phyloP scores from a whole-genome alignment of 2,797 vertebrate genomes.

The Echiichthys vipera region DNA sequence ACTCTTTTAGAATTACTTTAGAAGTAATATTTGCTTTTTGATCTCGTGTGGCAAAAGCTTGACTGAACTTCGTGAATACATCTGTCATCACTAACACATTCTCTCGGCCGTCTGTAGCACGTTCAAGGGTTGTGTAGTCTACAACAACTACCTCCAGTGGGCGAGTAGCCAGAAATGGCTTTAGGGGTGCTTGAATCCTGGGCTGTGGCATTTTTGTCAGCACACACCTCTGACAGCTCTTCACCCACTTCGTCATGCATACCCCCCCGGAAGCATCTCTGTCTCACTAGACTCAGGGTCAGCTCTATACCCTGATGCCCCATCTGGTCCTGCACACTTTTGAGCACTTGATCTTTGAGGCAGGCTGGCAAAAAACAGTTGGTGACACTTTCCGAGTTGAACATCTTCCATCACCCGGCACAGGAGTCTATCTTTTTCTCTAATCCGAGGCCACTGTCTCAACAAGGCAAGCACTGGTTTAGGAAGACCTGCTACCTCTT shows the following conservation, averaged over 20 bases:
- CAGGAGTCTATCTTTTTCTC: background rate
- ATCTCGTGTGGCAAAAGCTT: background rate
- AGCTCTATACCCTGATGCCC: too few relatives aligned
- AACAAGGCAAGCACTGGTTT: background rate
- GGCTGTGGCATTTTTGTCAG: slow-evolving; percentile 6
- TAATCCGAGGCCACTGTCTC: background rate
- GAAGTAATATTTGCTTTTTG: background rate
- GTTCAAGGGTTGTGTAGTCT: background rate
- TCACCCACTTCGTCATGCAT: too few relatives aligned
- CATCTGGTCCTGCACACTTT: too few relatives aligned
- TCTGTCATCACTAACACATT: slow-evolving; percentile 6
- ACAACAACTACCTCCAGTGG: background rate
- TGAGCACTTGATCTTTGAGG: too few relatives aligned
- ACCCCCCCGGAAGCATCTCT: too few relatives aligned
- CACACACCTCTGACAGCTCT: slow-evolving; percentile 18
- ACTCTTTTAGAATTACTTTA: background rate
- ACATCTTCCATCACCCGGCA: background rate
- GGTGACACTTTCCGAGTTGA: too few relatives aligned
- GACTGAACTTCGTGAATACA: slow-evolving; percentile 14
- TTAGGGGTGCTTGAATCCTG: background rate
- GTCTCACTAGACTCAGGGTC: too few relatives aligned
- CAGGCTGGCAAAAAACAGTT: too few relatives aligned
- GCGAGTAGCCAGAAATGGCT: slow-evolving; percentile 8
- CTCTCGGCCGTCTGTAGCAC: background rate
- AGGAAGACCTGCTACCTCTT: background rate